Base-by-base conservation (phyloP, 2,797 vertebrate genomes). In the Cuniculus paca region DNA sequence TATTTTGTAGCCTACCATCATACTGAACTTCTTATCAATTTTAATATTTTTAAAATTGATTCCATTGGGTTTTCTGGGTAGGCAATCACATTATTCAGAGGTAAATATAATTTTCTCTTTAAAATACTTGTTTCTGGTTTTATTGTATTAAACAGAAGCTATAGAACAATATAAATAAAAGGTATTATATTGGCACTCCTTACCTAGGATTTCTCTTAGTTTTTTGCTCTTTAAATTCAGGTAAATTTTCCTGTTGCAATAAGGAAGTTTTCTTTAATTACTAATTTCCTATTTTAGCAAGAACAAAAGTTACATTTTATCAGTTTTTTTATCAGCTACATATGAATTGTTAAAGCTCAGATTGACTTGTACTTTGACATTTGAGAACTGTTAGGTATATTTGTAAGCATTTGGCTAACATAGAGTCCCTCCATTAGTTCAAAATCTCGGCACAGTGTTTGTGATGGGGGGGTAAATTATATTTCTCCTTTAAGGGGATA, bases 211-310 rank as follows among this genome's bases (percentile, higher is more conserved):
- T 78, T 82, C 65, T 90, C 24, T 9, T 70, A 50, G 6, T 65
- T 61, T 91, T 72, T 91, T 89, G 34, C 28, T 39, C 48, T 89
- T 65, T 91, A 39, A 65, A 61, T 95, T 86, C 36, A 79, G 61
- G 54, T 48, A 86, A 52, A 16, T 77, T 84, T 77, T 87, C 39
- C 39, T 95, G 60, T 68, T 86, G 2, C 45, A 45, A 26, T 89
- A 96, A 89, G 52, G 28, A 77, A 92, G 7, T 91, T 91, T 93
- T 77, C 34, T 83, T 81, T 87, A 31, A 77, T 72, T 60, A 85
- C 14, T 68, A 28, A 58, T 83, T 74, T 74, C 28, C 24, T 63
- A 75, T 79, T 94, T 89, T 58, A 75, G 75, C 70, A 90, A 87
- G 28, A 90, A 82, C 36, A 79, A n/a, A n/a, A n/a, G n/a, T 75